These are phyloP conservation scores for Lasaia peninsularis DNA, from an alignment of 1,140 invertebrate genomes.

Conservation along the genomic window DNA sequence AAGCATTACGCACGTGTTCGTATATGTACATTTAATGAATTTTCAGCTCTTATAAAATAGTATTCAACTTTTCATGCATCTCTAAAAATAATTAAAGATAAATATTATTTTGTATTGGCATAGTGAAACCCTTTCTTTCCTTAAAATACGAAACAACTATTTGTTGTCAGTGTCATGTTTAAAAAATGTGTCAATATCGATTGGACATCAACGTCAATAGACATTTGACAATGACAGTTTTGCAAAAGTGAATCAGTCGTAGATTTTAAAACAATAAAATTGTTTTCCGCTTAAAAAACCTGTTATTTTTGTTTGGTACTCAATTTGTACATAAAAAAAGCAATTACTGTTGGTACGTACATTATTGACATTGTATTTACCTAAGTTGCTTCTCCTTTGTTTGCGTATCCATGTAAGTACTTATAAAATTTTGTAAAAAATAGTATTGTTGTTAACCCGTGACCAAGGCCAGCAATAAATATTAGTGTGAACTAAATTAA, in stretches of 20 bases:
- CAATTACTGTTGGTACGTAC: conserved; percentile 14
- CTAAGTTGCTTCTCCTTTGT: conserved; percentile 18
- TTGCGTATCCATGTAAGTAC: conserved; percentile 19
- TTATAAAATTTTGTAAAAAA: conserved; percentile 19
- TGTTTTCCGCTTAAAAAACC: conserved; percentile 22
- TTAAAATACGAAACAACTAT: too few relatives aligned
- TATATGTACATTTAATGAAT: too few relatives aligned
- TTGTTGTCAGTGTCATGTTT: background rate
- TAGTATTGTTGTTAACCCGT: conserved; percentile 31
- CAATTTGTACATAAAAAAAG: conserved; percentile 2
- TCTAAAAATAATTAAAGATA: too few relatives aligned
- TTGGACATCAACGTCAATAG: background rate
- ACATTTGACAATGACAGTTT: conserved; percentile 19
- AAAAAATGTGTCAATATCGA: too few relatives aligned
- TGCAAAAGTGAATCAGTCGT: conserved; percentile 34
- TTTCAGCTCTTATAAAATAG: too few relatives aligned
- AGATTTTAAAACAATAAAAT: conserved; percentile 28
- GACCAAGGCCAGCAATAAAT: conserved; percentile 31
- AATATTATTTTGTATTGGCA: too few relatives aligned
- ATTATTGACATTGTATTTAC: conserved; percentile 14
- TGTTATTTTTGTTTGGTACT: conserved; percentile 15
- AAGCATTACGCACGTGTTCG: too few relatives aligned
- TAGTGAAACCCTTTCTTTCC: too few relatives aligned
- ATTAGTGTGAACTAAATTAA: conserved; percentile 26
- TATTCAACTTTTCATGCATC: too few relatives aligned